Conservation (phyloP, 2,113 vertebrate species). For the Sula dactylatra region DNA sequence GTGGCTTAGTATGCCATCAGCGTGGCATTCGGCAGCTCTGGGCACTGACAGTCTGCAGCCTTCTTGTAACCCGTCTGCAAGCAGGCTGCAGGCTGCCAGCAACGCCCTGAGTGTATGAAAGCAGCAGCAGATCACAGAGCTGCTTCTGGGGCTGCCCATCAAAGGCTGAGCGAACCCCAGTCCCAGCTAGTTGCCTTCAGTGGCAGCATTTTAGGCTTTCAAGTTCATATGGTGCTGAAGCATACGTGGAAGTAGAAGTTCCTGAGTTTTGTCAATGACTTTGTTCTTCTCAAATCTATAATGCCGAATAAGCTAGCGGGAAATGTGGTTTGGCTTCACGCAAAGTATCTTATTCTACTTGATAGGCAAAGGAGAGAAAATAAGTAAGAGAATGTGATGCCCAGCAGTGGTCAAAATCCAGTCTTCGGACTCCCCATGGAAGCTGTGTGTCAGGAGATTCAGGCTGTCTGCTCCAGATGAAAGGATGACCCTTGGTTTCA, state of each 20-base stretch:
- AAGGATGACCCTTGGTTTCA: not conserved
- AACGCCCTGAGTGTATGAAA: not conserved
- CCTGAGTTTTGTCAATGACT: not conserved
- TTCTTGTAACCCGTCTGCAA: not conserved
- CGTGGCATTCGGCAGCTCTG: rapidly evolving
- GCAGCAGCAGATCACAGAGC: not conserved
- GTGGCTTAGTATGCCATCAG: not conserved
- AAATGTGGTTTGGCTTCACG: not conserved
- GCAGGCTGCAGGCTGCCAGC: not conserved
- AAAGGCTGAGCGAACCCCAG: not conserved
- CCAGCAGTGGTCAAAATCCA: not conserved
- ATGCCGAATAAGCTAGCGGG: not conserved
- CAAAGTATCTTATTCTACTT: not conserved
- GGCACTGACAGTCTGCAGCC: not conserved
- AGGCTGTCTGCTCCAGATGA: not conserved
- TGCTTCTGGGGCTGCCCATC: not conserved
- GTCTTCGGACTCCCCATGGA: not conserved
- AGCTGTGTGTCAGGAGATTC: not conserved
- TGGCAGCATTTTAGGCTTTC: not conserved
- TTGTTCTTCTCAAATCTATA: not conserved
- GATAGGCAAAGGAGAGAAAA: not conserved
- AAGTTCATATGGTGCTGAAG: not conserved
- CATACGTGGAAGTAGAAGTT: not conserved
- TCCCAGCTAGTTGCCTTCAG: not conserved
- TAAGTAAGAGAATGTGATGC: not conserved